Evolutionary conservation across 2,888 invertebrate genomes (phyloP).

Genomic region (Gisinianus flammeolus): DNA sequence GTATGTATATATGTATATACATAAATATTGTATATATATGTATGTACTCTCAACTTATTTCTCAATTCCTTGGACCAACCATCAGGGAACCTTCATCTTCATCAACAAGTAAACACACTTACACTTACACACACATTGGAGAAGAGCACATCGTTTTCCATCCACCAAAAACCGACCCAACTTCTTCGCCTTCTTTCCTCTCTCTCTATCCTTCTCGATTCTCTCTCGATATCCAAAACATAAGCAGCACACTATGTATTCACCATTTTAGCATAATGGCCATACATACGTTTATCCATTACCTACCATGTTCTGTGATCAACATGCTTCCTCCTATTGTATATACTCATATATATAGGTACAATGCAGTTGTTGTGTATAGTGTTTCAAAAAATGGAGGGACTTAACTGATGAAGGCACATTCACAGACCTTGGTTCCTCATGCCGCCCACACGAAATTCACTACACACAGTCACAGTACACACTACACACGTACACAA

Average conservation of each 20-base stretch:
- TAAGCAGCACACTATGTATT: no score
- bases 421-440: not conserved
- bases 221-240: no score
- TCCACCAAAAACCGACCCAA: not conserved
- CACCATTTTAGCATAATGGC: not conserved
- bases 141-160: constrained; percentile 1
- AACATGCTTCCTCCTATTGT: not conserved
- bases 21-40: not conserved
- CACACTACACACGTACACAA: not conserved
- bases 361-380: not conserved
- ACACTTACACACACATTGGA: not conserved
- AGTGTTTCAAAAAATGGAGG: constrained; percentile 13
- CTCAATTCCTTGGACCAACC: constrained; percentile 16
- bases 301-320: not conserved
- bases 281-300: not conserved
- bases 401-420: constrained; percentile 11
- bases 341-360: no score
- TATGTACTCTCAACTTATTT: not conserved
- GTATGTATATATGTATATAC: not conserved
- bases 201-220: no score
- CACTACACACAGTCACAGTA: no score
- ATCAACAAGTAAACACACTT: constrained; percentile 17
- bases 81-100: constrained; percentile 8
- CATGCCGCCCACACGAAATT: not conserved
- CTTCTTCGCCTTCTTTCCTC: not conserved